Evolutionary conservation across 2,888 invertebrate species (phyloP).

Genomic region (Halocaridina rubra): DNA sequence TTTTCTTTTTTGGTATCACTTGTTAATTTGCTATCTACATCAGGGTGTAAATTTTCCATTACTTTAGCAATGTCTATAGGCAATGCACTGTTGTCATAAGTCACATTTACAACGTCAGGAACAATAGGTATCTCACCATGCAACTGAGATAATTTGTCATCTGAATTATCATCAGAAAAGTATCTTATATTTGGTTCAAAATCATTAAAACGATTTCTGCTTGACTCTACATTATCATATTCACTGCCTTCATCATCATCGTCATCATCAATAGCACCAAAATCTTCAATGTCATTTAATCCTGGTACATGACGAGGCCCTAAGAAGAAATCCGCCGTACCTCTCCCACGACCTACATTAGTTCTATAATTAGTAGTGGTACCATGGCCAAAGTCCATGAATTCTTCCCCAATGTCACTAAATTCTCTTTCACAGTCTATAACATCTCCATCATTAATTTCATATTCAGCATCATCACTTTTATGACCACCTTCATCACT

Average conservation of each 20-base stretch:
- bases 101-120: too few relatives aligned
- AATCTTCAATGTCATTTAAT: not conserved
- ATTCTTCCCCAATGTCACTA: not conserved
- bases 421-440: not conserved
- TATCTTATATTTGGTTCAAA: not conserved
- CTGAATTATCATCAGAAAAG: not conserved
- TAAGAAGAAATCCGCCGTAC: not conserved
- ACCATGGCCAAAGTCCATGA: constrained; percentile 1
- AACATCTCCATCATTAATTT: constrained; percentile 1
- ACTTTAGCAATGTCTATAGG: too few relatives aligned
- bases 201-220: not conserved
- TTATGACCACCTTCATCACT: constrained; percentile 7
- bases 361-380: not conserved
- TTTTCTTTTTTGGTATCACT: too few relatives aligned
- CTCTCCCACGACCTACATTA: not conserved
- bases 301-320: not conserved
- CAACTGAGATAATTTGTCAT: too few relatives aligned
- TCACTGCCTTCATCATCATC: not conserved
- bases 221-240: not conserved
- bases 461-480: not conserved
- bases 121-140: too few relatives aligned
- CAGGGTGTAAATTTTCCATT: too few relatives aligned
- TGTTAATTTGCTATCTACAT: too few relatives aligned
- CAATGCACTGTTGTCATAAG: too few relatives aligned
- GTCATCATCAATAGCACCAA: not conserved